Base-by-base conservation (phyloP, 1,140 invertebrate genomes). In the Drosophila pandora region DNA sequence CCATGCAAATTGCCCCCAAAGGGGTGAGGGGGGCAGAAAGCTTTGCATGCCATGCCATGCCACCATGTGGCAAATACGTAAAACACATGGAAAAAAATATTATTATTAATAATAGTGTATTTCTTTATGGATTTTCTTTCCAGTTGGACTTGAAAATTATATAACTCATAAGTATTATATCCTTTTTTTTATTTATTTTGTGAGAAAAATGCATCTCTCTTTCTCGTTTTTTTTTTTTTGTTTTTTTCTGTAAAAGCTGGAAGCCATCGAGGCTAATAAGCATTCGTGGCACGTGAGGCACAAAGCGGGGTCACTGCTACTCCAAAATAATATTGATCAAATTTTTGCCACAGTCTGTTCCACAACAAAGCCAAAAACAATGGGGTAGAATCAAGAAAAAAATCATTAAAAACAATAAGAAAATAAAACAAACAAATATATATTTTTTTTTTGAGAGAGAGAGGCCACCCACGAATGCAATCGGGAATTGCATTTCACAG, bases 181-280 rank as follows among this genome's bases (percentile, higher is more conserved):
- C 9, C 8, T 37, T 3, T 12, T 34, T 12, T 12, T 10, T 37
- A 37, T 37, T 12, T 37, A 12, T 2, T 37, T 37, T 37, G 17
- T 17, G 17, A 17, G 17, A 17, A 17, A 17, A 17, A 17, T 17
- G 17, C 17, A 17, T 17, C 17, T 17, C 17, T 17, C 17, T 9
- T 12, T 37, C 1, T 37, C 3, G 34, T 3, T 32, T 32, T n/a
- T 37, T n/a, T 10, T 37, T 3, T 1, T 22, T 3, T 47, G 22
- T 45, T 22, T 47, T 21, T 22, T 3, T 23, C 43, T 23, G 43
- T 47, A 9, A 22, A 21, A 54, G 63, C 65, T 68, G 6, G 22
- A 58, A 84, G 76, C 74, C 83, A 82, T 87, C 78, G 61, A 56
- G 83, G 78, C 82, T 87, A 85, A 85, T 85, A 85, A 85, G 78